Evolutionary conservation across 1,140 invertebrate species (phyloP), one percentile per base, ranked within the genome.

Genomic region (Habropoda laboriosa): DNA sequence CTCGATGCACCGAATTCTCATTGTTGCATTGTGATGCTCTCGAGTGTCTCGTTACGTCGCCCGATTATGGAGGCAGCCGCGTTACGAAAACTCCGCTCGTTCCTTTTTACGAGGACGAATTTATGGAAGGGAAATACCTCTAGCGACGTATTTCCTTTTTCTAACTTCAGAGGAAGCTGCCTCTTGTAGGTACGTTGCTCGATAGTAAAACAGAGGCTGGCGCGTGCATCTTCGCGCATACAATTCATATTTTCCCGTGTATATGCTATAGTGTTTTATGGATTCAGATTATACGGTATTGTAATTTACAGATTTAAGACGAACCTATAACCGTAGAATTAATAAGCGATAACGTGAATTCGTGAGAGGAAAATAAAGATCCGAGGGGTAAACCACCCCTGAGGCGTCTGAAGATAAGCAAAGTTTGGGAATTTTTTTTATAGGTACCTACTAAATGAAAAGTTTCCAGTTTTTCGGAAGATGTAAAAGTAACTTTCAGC

Each of bases 61-160:
- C 24, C 64, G 51, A 63, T 85, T 85, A 75, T 67, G 60, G 83
- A 68, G 80, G 68, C 63, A 76, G 64, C 71, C 49, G 77, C 75
- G 73, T 87, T 89, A 86, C 84, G 88, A 88, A 89, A 89, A 89
- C 87, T 74, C 87, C 27, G 70, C 74, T 81, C 83, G 76, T 86
- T 79, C 70, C 75, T 85, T 81, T 87, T 88, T 86, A 85, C 67
- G 83, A 76, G 76, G 58, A 83, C 81, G 80, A 81, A 90, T 89
- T 87, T 87, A 88, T 84, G 75, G 61, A 57, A 80, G 58, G 76
- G 82, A 85, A 86, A 89, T 87, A 71, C 55, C 78, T 80, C n/a
- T 12, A 47, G 13, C 82, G 78, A 76, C 40, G 38, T 74, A 63
- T 83, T 78, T 79, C 70, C 58, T 83, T 85, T 82, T 68, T 47